A percentile compares a stretch with the other conserved stretches of the same genome.
phyloP scores from a whole-genome alignment of 2,888 invertebrate genomes.

The Drosophila vallismaia region DNA sequence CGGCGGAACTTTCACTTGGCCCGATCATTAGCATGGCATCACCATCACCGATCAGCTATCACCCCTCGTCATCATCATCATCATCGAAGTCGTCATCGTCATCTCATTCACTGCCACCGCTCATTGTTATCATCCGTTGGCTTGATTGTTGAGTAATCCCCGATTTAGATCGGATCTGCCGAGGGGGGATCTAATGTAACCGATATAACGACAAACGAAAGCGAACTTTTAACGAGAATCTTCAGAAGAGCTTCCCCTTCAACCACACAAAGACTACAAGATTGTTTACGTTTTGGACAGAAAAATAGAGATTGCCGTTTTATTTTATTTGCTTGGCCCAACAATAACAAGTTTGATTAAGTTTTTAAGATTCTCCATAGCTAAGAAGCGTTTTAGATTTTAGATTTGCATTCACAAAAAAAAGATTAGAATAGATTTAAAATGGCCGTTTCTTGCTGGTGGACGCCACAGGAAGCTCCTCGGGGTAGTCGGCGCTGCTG shows the following conservation, averaged over 20 bases:
- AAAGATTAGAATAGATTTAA: conserved; percentile 6
- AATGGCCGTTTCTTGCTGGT: conserved; percentile 9
- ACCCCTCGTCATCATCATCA: conserved; percentile 9
- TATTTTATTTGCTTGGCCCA: conserved; percentile 49
- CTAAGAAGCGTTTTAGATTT: conserved; percentile 5
- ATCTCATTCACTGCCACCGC: conserved; percentile 2
- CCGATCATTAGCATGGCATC: conserved; percentile 36
- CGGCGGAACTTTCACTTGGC: conserved; percentile 14
- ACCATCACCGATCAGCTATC: conserved; percentile 2
- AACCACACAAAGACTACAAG: neutral
- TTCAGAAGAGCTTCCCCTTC: no score
- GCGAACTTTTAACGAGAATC: neutral
- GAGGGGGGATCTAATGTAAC: neutral
- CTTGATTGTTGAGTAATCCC: conserved; percentile 21
- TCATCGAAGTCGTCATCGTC: conserved; percentile 2
- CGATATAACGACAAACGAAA: conserved; percentile 12
- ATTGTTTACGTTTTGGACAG: conserved; percentile 32
- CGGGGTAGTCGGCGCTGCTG: conserved; percentile 23
- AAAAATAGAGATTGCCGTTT: conserved; percentile 56
- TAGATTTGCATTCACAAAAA: neutral
- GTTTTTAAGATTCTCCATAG: conserved; percentile 10
- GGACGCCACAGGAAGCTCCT: conserved; percentile 7
- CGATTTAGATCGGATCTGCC: neutral
- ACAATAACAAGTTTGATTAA: conserved; percentile 55
- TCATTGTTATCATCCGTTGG: conserved; percentile 12